A percentile compares a stretch with the other conserved stretches of the same genome.
phyloP scores from a whole-genome alignment of 2,888 invertebrate species.

The Hemithea aestivaria region DNA sequence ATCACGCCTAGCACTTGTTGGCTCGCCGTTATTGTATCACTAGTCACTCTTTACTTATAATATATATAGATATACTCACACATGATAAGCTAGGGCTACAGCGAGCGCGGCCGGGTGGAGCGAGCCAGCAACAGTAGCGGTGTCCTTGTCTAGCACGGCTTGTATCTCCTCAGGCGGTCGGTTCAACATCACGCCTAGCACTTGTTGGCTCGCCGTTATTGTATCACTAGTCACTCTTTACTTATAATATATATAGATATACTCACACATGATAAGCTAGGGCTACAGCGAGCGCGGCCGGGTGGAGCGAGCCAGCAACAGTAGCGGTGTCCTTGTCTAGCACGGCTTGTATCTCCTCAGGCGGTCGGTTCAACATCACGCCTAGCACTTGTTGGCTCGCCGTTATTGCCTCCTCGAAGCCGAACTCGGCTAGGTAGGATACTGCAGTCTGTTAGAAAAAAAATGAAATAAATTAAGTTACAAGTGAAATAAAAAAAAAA shows the following conservation, averaged over 20 bases:
- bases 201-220: conserved; percentile 44
- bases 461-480: neutral
- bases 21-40: conserved; percentile 55
- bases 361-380: conserved; percentile 57
- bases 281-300: conserved; percentile 51
- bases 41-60: too few species aligned
- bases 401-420: conserved; percentile 57
- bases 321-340: conserved; percentile 38
- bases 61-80: too few species aligned
- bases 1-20: conserved; percentile 49
- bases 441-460: conserved; percentile 46
- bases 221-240: too few species aligned
- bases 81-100: conserved; percentile 54
- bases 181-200: conserved; percentile 58
- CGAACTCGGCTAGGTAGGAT: conserved; percentile 64
- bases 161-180: conserved; percentile 52
- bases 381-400: conserved; percentile 52
- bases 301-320: conserved; percentile 43
- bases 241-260: too few species aligned
- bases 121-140: conserved; percentile 28
- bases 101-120: conserved; percentile 57
- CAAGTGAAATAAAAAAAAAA: too few species aligned
- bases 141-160: conserved; percentile 41
- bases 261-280: conserved; percentile 66
- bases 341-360: conserved; percentile 48